Evolutionary conservation across 2,113 vertebrate genomes (phyloP).

Genomic region (Haliaeetus leucogaster): DNA sequence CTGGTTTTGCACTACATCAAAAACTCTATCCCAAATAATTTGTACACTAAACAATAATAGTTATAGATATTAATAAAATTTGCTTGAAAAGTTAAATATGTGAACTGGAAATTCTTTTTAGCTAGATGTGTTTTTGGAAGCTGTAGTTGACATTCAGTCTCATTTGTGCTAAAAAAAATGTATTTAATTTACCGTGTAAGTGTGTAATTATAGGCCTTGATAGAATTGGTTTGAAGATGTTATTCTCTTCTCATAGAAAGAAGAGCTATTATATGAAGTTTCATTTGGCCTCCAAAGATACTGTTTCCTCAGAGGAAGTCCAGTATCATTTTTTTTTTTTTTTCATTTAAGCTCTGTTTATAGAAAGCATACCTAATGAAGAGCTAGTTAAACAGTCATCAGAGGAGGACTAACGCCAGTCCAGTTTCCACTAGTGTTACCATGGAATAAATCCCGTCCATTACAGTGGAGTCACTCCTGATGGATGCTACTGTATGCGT

Average conservation of each 20-base stretch:
- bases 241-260: slow-evolving; percentile 29
- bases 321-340: background rate
- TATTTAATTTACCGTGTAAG: slow-evolving; percentile 57
- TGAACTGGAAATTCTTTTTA: background rate
- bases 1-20: background rate
- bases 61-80: slow-evolving; percentile 21
- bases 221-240: slow-evolving; percentile 65
- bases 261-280: slow-evolving; percentile 5
- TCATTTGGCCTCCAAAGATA: slow-evolving; percentile 52
- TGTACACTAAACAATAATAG: background rate
- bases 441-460: background rate
- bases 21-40: background rate
- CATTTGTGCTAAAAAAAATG: slow-evolving; percentile 22
- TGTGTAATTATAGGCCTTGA: slow-evolving; percentile 52
- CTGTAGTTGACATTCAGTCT: slow-evolving; percentile 48
- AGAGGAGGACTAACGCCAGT: background rate
- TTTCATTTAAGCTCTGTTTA: background rate
- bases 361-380: background rate
- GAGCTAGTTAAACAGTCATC: background rate
- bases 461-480: background rate
- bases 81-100: slow-evolving; percentile 48
- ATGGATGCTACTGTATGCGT: background rate
- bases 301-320: slow-evolving; percentile 30
- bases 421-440: background rate
- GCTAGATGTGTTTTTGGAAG: slow-evolving; percentile 44